phyloP scores from a whole-genome alignment of 2,888 invertebrate species.

The Sphecodes monilicornis region DNA sequence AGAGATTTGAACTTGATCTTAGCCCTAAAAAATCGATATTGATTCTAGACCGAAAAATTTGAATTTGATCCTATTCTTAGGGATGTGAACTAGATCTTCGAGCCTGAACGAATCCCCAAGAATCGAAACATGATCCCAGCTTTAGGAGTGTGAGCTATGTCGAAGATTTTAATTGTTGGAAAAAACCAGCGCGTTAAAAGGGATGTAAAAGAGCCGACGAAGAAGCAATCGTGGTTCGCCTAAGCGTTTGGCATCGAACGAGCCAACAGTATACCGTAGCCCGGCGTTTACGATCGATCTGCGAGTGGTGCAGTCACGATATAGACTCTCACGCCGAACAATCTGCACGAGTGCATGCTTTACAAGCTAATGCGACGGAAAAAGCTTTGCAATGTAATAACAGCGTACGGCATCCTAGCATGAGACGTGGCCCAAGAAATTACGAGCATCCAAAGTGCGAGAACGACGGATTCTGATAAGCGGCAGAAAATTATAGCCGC shows the following conservation, averaged over 20 bases:
- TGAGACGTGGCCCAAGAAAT: conserved; percentile 50
- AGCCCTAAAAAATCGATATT: too few species aligned
- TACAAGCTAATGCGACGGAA: conserved; percentile 63
- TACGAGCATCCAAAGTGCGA: conserved; percentile 61
- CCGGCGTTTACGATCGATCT: conserved; percentile 62
- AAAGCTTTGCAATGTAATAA: conserved; percentile 66
- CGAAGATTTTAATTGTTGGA: not conserved
- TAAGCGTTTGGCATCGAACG: conserved; percentile 10
- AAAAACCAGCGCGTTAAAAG: not conserved
- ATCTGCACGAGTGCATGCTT: conserved; percentile 48
- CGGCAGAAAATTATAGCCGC: conserved; percentile 44
- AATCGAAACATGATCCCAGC: not conserved
- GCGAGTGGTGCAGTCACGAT: conserved; percentile 58
- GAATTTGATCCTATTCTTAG: not conserved
- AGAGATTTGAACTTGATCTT: too few species aligned
- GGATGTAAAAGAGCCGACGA: not conserved
- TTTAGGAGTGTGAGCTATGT: not conserved
- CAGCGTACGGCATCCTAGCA: conserved; percentile 33
- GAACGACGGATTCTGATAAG: conserved; percentile 57
- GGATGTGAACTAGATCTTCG: not conserved
- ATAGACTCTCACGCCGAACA: conserved; percentile 40
- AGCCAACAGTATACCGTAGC: conserved; percentile 50
- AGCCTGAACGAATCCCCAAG: not conserved
- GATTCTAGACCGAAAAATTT: too few species aligned
- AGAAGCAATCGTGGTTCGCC: not conserved